Evolutionary conservation across 2,797 vertebrate species (phyloP).

Genomic region (Lerista edwardsae): DNA sequence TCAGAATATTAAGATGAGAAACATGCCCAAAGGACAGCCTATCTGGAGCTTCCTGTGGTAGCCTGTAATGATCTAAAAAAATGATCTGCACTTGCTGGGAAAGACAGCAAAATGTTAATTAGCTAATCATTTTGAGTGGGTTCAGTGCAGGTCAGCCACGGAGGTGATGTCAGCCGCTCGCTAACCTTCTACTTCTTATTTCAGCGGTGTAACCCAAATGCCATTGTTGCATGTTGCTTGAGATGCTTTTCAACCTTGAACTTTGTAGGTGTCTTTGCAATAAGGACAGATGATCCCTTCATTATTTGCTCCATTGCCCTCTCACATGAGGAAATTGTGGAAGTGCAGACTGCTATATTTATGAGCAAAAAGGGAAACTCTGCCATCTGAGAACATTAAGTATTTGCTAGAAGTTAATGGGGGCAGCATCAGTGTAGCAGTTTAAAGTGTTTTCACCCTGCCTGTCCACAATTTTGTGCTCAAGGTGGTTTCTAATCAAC

Average conservation of each 20-base stretch:
- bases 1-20: constrained; percentile 53
- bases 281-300: background rate
- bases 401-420: background rate
- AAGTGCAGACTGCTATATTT: background rate
- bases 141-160: background rate
- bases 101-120: constrained; percentile 62
- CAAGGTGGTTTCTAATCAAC: background rate
- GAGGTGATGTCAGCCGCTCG: background rate
- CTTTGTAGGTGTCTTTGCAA: background rate
- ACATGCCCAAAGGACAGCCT: constrained; percentile 38
- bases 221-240: no score
- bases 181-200: background rate
- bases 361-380: background rate
- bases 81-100: constrained; percentile 54
- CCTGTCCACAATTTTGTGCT: background rate
- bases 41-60: constrained; percentile 34
- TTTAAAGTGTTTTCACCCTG: background rate
- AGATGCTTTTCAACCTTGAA: background rate
- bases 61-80: constrained; percentile 62
- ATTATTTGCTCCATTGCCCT: background rate
- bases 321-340: background rate
- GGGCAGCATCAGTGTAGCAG: background rate
- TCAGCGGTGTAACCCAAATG: constrained; percentile 41
- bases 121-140: constrained; percentile 42
- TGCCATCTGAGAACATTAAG: background rate